phyloP scores from a whole-genome alignment of 2,888 invertebrate species.

The Noctua pronuba region DNA sequence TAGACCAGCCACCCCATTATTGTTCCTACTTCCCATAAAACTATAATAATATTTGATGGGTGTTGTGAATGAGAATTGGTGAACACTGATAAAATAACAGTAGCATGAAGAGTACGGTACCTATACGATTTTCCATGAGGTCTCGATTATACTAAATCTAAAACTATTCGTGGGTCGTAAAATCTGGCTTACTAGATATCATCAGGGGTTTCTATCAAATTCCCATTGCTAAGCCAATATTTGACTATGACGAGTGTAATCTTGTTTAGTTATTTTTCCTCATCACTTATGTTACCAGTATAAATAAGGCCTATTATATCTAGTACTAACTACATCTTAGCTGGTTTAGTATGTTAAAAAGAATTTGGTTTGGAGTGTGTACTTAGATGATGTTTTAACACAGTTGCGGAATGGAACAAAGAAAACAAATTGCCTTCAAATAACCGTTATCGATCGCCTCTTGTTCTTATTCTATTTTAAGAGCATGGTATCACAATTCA shows the following conservation, averaged over 20 bases:
- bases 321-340: background rate
- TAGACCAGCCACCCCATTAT: conserved; percentile 57
- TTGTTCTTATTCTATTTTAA: conserved; percentile 34
- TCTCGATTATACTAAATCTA: background rate
- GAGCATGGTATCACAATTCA: conserved; percentile 27
- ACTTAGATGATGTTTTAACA: conserved; percentile 14
- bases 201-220: conserved; percentile 4
- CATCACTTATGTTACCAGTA: background rate
- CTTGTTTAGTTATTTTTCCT: background rate
- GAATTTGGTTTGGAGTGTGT: background rate
- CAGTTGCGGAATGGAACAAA: conserved; percentile 12
- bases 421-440: conserved; percentile 35
- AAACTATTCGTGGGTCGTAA: background rate
- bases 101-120: conserved; percentile 49
- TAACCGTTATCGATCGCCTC: conserved; percentile 19
- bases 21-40: conserved; percentile 55
- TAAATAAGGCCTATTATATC: background rate
- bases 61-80: conserved; percentile 34
- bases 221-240: background rate
- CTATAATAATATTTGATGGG: conserved; percentile 57
- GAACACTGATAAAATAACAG: conserved; percentile 45
- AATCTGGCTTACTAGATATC: conserved; percentile 1
- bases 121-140: conserved; percentile 30
- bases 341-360: background rate
- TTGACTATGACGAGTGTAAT: background rate